Percentiles rank a stretch among this genome's conserved stretches.
phyloP scores from a whole-genome alignment of 2,888 invertebrate genomes.

The Deilephila porcellus region DNA sequence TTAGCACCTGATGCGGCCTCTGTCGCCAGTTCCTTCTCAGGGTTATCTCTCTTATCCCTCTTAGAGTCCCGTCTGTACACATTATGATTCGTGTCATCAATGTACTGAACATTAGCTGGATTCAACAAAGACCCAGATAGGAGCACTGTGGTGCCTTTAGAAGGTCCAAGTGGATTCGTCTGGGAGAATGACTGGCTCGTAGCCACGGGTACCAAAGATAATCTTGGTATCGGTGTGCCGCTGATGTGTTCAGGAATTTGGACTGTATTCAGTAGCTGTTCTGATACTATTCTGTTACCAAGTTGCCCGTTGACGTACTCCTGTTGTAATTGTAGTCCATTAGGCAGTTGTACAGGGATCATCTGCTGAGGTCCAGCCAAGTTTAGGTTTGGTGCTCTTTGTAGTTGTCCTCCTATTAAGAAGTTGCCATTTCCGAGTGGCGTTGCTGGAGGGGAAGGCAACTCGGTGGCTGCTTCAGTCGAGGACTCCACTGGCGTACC shows the following conservation, averaged over 20 bases:
- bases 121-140: constrained; percentile 79
- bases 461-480: constrained; percentile 84
- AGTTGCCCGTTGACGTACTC: constrained; percentile 88
- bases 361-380: constrained; percentile 77
- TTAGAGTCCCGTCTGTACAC: constrained; percentile 81
- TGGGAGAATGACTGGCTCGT: constrained; percentile 45
- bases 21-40: constrained; percentile 70
- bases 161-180: constrained; percentile 57
- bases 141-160: constrained; percentile 67
- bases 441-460: constrained; percentile 74
- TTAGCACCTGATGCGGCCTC: constrained; percentile 58
- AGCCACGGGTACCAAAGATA: constrained; percentile 50
- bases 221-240: constrained; percentile 46
- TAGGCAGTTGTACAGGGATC: constrained; percentile 74
- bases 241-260: constrained; percentile 54
- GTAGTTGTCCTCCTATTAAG: constrained; percentile 87
- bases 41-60: constrained; percentile 79
- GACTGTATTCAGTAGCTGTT: constrained; percentile 79
- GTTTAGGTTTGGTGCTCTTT: constrained; percentile 83
- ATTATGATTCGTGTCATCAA: constrained; percentile 85
- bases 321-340: constrained; percentile 81
- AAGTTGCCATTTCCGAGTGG: constrained; percentile 82
- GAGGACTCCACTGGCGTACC: constrained; percentile 86
- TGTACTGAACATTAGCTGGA: constrained; percentile 86
- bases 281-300: constrained; percentile 82